phyloP scores from a whole-genome alignment of 2,797 vertebrate species.

The Aeoliscus strigatus region DNA sequence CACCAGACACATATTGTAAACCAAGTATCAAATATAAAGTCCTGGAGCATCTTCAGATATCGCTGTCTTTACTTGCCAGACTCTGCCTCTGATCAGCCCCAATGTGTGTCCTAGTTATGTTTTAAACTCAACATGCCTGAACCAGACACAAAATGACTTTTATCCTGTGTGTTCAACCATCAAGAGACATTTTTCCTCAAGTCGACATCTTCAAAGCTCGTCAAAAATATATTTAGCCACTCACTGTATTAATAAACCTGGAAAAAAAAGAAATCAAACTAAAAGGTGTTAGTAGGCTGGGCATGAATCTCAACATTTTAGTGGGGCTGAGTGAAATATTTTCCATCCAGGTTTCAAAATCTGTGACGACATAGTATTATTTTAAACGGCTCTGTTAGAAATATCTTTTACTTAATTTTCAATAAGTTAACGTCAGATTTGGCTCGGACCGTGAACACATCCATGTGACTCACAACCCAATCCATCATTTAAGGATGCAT shows the following conservation, averaged over 20 bases:
- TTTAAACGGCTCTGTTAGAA: background rate
- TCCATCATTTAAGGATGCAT: too few species aligned
- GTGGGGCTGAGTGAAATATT: background rate
- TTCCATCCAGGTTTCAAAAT: background rate
- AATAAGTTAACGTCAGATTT: too few species aligned
- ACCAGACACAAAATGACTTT: conserved; percentile 3
- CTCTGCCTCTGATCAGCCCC: conserved; percentile 11
- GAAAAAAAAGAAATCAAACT: background rate
- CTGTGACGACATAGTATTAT: background rate
- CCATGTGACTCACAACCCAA: too few species aligned
- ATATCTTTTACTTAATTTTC: background rate
- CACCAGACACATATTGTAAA: background rate
- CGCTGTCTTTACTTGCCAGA: conserved; percentile 1
- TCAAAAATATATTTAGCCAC: conserved; percentile 8
- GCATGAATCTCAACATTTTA: background rate
- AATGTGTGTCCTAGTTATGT: conserved; percentile 9
- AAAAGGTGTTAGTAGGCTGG: background rate
- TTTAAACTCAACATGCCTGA: conserved; percentile 1
- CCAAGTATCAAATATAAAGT: background rate
- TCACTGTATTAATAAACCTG: background rate
- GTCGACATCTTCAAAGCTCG: conserved; percentile 7
- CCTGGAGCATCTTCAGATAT: background rate
- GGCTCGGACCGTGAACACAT: too few species aligned
- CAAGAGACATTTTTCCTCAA: conserved; percentile 9
- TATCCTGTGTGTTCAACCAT: conserved; percentile 6